Evolutionary conservation across 2,888 invertebrate genomes (phyloP), one percentile per base, ranked within the genome.

Genomic region (Smittia sp.): DNA sequence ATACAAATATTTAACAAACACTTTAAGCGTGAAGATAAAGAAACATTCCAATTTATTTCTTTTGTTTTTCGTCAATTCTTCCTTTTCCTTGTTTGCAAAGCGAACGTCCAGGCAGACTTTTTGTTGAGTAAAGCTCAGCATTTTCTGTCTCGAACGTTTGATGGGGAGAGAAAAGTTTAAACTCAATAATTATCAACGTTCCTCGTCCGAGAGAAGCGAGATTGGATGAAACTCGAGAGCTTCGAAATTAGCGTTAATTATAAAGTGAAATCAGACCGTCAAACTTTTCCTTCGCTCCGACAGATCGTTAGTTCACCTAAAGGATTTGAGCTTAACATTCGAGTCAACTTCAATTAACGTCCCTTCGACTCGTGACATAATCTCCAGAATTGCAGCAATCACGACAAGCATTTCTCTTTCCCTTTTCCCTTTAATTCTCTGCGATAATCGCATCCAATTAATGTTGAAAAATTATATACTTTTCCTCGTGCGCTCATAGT

Each of bases 1-100:
- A 63, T 6, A 22, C 54, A 72, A 72, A 72, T 72, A 72, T 72
- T 72, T 72, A 38, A 72, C 72, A 62, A 72, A 72, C 72, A 72
- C 62, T 72, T 62, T 32, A 38, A 25, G 24, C 11, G 24, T 20
- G 24, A 58, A 58, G n/a, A 24, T 13, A 24, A 22, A 63, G 63
- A 58, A 58, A 22, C 58, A 58, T 58, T 58, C 58, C 58, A 58
- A 58, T 58, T 58, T 58, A 7, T 58, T 46, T 46, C 22, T 7
- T 58, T 20, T 58, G 22, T 58, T 20, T 58, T 20, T 18, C 3
- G 18, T 20, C 32, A 4, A 58, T 20, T 58, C 22, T 58, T 58
- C 11, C 2, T 58, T 58, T 18, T 2, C 22, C 22, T 15, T 15
- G n/a, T n/a, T n/a, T n/a, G n/a, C n/a, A n/a, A n/a, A n/a, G n/a